Evolutionary conservation across 2,888 invertebrate species (phyloP).

Genomic region (Hirtodrosophila confusa): DNA sequence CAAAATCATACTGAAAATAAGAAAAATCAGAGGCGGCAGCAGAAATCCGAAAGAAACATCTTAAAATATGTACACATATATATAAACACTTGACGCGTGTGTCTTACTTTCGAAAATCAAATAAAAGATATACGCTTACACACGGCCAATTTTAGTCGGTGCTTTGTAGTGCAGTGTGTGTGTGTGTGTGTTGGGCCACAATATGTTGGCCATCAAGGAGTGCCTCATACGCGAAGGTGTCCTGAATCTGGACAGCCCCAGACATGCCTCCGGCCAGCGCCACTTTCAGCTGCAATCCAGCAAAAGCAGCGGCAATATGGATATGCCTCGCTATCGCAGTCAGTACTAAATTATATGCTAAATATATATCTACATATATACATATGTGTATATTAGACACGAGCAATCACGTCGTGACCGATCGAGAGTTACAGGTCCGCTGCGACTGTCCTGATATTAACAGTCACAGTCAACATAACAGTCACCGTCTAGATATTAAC

Average conservation of each 20-base stretch:
- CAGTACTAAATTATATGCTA: slow-evolving; percentile 50
- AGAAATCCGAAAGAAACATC: slow-evolving; percentile 19
- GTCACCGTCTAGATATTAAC: no score
- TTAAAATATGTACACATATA: slow-evolving; percentile 16
- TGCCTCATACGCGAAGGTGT: slow-evolving; percentile 82
- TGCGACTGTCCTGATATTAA: no score
- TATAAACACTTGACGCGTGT: slow-evolving; percentile 56
- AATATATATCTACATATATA: slow-evolving; percentile 6
- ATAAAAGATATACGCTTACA: slow-evolving; percentile 15
- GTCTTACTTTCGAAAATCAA: slow-evolving; percentile 71
- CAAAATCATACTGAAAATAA: slow-evolving; percentile 24
- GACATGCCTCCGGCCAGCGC: slow-evolving; percentile 32
- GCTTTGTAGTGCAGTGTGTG: slow-evolving; percentile 25
- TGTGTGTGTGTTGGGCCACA: slow-evolving; percentile 9
- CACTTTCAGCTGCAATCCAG: slow-evolving; percentile 57
- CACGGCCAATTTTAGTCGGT: slow-evolving; percentile 37
- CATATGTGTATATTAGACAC: background rate
- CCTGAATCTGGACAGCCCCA: slow-evolving; percentile 67
- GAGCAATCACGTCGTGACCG: no score
- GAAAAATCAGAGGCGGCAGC: slow-evolving; percentile 4
- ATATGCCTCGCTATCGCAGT: slow-evolving; percentile 69
- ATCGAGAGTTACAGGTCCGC: no score
- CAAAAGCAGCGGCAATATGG: slow-evolving; percentile 69
- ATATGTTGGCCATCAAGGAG: slow-evolving; percentile 82
- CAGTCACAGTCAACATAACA: no score